Evolutionary conservation across 2,113 vertebrate species (phyloP).

Genomic region (Sialia sialis): DNA sequence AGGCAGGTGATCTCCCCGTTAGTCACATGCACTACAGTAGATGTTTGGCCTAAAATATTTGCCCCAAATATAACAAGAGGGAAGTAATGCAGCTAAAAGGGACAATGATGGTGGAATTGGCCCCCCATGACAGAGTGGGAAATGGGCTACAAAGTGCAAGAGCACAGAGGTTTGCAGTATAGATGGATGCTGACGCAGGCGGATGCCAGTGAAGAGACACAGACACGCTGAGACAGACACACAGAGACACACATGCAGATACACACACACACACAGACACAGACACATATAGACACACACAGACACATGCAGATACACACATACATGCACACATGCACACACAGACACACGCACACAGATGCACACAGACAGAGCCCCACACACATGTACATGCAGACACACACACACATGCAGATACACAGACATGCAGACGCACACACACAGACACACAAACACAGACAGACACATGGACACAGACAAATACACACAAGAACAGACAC

Average conservation of each 20-base stretch:
- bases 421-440: too few relatives aligned
- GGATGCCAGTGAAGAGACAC: not conserved
- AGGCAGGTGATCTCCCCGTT: not conserved
- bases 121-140: not conserved
- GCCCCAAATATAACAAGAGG: not conserved
- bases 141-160: not conserved
- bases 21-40: not conserved
- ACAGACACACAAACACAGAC: fast-evolving
- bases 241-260: too few relatives aligned
- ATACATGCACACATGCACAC: fast-evolving
- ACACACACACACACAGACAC: too few relatives aligned
- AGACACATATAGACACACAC: not conserved
- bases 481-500: fast-evolving
- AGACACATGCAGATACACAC: fast-evolving
- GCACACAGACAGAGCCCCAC: fast-evolving
- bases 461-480: not conserved
- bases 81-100: not conserved
- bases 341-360: not conserved
- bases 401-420: too few relatives aligned
- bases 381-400: too few relatives aligned
- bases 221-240: not conserved
- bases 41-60: not conserved
- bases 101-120: not conserved
- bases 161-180: not conserved
- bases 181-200: not conserved